Percentiles rank a stretch among this genome's conserved stretches.
Conservation (phyloP, 2,888 invertebrate species). For the Pheosia tremula region DNA sequence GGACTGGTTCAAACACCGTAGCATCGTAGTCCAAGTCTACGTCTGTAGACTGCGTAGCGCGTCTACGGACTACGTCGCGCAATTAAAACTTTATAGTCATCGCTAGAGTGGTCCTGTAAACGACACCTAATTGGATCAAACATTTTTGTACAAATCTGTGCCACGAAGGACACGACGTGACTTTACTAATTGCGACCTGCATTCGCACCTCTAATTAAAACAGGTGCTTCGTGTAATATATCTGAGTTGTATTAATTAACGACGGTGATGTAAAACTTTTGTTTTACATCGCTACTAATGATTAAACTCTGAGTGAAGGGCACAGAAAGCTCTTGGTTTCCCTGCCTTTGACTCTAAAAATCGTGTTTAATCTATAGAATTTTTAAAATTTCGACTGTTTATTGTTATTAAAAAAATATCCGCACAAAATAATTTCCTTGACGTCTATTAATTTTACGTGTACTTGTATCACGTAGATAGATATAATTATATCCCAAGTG, state of each 20-base stretch:
- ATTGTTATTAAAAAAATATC: too few species aligned
- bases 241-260: neutral
- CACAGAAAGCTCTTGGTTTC: too few species aligned
- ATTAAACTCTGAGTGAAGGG: too few species aligned
- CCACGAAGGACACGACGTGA: constrained; percentile 8
- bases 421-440: too few species aligned
- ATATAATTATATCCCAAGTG: too few species aligned
- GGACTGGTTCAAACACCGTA: constrained; percentile 20
- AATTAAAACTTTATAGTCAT: constrained; percentile 66
- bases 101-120: constrained; percentile 57
- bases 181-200: constrained; percentile 34
- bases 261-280: neutral
- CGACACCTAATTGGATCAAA: constrained; percentile 57
- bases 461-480: too few species aligned
- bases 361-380: too few species aligned
- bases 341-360: too few species aligned
- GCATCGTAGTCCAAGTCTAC: constrained; percentile 35
- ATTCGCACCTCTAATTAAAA: constrained; percentile 27
- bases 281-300: neutral
- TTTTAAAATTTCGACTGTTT: too few species aligned
- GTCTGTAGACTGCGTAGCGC: constrained; percentile 28
- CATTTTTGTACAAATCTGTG: constrained; percentile 32
- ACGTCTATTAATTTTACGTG: too few species aligned
- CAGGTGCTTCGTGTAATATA: constrained; percentile 24
- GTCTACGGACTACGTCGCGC: constrained; percentile 33